Evolutionary conservation across 2,113 vertebrate genomes (phyloP), one percentile per base, ranked within the genome.

Genomic region (Nesogale talazaci): DNA sequence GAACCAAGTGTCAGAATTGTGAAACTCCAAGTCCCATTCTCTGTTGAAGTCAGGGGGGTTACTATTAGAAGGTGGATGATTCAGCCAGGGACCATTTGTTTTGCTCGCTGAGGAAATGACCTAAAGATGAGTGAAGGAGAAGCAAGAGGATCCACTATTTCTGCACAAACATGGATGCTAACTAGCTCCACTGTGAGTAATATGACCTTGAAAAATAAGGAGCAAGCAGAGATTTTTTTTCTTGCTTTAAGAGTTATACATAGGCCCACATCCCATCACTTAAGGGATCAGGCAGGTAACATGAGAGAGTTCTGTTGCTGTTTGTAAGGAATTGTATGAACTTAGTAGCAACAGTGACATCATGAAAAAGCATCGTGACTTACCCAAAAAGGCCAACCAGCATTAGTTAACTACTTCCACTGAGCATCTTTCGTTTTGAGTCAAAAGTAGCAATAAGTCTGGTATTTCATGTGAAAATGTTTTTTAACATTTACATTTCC

Each of bases 21-120:
- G 76, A 92, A 94, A 77, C n/a, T 89, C 59, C 61, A 90, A 52
- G 59, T 6, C 6, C 56, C 23, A 63, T 34, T 70, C 46, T 88
- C 90, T 46, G 87, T 61, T 67, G 29, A 91, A 79, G 76, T 22
- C 42, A 38, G 20, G 19, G 52, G 29, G 2, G 36, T 89, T 29
- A n/a, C 75, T 85, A n/a, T 36, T n/a, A 69, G 61, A 52, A 52
- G 46, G 9, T 52, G 46, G 46, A 12, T 59, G 77, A 78, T 29
- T 93, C 52, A 78, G 23, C 6, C 59, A 36, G 9, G 17, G 36
- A 25, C 12, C 59, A 16, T 65, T 42, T 84, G 29, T 77, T 40
- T 86, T 20, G 22, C 10, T 72, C 25, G n/a, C 72, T 22, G 61
- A 29, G 57, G 57, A 69, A 23, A 12, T 2, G 12, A 23, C 23